These are phyloP conservation scores for Anniella stebbinsi DNA, from an alignment of 2,797 vertebrate species.

Conservation along the genomic window DNA sequence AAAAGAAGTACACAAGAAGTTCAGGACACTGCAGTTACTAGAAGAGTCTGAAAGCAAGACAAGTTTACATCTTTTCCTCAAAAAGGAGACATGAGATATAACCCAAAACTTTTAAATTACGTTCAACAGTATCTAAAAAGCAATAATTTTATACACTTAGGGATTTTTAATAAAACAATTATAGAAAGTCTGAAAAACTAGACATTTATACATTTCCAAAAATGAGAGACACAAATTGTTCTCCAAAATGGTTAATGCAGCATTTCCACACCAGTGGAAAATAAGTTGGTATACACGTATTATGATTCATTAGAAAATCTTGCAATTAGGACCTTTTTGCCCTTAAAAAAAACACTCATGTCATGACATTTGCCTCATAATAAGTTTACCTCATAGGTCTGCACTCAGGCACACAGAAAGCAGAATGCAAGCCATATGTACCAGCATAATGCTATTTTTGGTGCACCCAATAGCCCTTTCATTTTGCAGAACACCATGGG, in stretches of 20 bases:
- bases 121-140: neutral
- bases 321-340: neutral
- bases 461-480: conserved; percentile 13
- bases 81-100: neutral
- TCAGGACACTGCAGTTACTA: neutral
- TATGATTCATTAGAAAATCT: neutral
- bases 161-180: neutral
- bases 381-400: neutral
- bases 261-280: neutral
- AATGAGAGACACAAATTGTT: neutral
- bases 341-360: neutral
- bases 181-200: neutral
- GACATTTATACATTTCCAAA: neutral
- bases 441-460: conserved; percentile 1
- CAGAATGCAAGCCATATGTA: neutral
- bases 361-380: neutral
- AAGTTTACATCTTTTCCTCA: neutral
- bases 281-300: neutral
- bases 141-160: neutral
- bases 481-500: neutral
- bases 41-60: neutral
- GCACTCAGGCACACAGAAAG: neutral
- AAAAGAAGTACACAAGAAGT: neutral
- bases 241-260: neutral
- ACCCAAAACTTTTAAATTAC: neutral